Base-by-base conservation (phyloP, 2,888 invertebrate species). In the Cynaeus angustus region DNA sequence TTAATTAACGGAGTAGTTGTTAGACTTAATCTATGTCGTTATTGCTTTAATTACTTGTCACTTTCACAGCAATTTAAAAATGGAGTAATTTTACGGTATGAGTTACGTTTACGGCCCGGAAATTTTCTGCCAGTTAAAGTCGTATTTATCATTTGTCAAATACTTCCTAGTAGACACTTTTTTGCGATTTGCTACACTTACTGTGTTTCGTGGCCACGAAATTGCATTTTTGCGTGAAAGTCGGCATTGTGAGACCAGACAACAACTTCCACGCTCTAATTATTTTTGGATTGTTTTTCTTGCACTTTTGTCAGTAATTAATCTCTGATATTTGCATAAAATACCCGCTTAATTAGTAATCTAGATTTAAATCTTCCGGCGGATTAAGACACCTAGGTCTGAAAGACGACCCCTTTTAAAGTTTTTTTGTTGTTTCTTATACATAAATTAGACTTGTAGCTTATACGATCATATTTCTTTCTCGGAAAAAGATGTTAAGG, bases 201-300 rank as follows among this genome's bases (percentile, higher is more conserved):
- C 38, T 38, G n/a, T 38, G 10, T 38, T 38, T 38, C 10, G 38
- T 38, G 6, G 38, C 13, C 41, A 41, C 41, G 9, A 41, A 41
- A 41, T 41, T 12, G 41, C 41, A 41, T 41, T 41, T 41, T 41
- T 41, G 41, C 41, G 41, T 46, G 46, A 46, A 46, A 46, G 46
- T 46, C 21, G 16, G 6, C 13, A 41, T 41, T 41, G 46, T 46
- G 7, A 12, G n/a, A 7, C 46, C 21, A 46, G 45, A 45, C 45
- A 13, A 3, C 10, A 46, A 14, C n/a, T 46, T 12, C 46, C 14
- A 6, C 16, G 46, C 46, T 46, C 46, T 46, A 16, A 46, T 46
- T 9, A 14, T 46, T 41, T 41, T 41, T n/a, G n/a, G 38, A 3
- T n/a, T 7, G 38, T 38, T 38, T 28, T 38, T 38, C 8, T 41